These are phyloP conservation scores for Metacarcinus magister DNA, from an alignment of 2,888 invertebrate species.

Conservation along the genomic window DNA sequence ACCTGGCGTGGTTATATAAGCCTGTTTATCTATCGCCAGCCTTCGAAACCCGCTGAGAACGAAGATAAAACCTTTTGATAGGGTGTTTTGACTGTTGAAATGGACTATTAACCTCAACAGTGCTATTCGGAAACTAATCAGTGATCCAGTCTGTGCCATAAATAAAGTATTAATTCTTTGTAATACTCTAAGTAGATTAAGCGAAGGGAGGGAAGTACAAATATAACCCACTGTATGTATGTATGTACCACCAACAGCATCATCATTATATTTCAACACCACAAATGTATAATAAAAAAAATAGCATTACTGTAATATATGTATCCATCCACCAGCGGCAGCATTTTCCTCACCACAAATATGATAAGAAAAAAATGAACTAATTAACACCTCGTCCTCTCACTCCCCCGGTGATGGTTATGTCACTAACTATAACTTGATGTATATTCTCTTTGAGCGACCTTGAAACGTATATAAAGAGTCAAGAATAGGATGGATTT, in stretches of 20 bases:
- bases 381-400: neutral
- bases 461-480: neutral
- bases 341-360: constrained; percentile 1
- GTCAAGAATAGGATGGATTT: neutral
- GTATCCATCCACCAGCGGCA: neutral
- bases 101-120: neutral
- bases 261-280: too few relatives aligned
- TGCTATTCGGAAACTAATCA: neutral
- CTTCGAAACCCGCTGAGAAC: neutral
- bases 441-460: neutral
- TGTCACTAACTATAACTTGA: neutral
- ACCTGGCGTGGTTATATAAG: neutral
- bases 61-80: neutral
- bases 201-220: neutral
- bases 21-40: neutral
- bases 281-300: too few relatives aligned
- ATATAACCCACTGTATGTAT: neutral
- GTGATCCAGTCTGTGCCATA: neutral
- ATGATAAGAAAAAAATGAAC: neutral
- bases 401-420: neutral
- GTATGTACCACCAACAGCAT: neutral
- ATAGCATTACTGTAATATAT: neutral
- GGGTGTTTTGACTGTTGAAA: neutral
- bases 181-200: neutral
- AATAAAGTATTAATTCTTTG: neutral